These are phyloP conservation scores for Picathartes gymnocephalus DNA, from an alignment of 2,113 vertebrate genomes.

Conservation along the genomic window DNA sequence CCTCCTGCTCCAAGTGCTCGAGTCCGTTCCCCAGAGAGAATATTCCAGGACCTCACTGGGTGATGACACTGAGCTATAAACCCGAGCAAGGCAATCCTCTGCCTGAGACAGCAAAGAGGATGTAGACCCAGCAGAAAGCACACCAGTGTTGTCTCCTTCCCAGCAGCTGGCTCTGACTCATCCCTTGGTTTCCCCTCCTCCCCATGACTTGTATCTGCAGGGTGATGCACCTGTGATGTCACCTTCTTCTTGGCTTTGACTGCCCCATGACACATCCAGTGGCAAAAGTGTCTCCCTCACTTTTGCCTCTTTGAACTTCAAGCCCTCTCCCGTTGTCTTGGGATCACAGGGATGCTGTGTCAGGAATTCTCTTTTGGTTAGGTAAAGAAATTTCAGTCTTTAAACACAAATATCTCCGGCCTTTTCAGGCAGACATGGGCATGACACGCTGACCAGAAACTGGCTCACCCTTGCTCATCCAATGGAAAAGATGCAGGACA, in stretches of 20 bases:
- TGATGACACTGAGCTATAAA: neutral
- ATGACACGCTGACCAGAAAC: neutral
- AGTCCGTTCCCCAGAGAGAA: neutral
- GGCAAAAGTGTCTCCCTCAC: neutral
- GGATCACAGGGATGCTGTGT: neutral
- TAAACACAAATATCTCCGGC: neutral
- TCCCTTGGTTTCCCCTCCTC: neutral
- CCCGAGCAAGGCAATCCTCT: neutral
- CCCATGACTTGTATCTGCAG: neutral
- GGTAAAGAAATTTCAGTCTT: neutral
- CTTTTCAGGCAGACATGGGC: neutral
- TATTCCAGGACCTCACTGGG: neutral
- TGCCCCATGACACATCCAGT: rapidly evolving
- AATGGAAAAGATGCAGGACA: neutral
- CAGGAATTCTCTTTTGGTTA: neutral
- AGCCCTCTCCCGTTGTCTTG: rapidly evolving
- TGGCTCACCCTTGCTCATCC: neutral
- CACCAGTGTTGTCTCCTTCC: neutral
- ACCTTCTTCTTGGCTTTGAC: neutral
- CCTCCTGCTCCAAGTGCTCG: neutral
- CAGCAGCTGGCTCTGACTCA: neutral
- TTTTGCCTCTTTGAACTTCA: neutral
- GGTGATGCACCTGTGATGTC: neutral
- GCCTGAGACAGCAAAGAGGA: neutral
- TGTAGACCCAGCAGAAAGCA: neutral